These are phyloP conservation scores for Sinohyriopsis cumingii DNA, from an alignment of 2,888 invertebrate species.

Conservation along the genomic window DNA sequence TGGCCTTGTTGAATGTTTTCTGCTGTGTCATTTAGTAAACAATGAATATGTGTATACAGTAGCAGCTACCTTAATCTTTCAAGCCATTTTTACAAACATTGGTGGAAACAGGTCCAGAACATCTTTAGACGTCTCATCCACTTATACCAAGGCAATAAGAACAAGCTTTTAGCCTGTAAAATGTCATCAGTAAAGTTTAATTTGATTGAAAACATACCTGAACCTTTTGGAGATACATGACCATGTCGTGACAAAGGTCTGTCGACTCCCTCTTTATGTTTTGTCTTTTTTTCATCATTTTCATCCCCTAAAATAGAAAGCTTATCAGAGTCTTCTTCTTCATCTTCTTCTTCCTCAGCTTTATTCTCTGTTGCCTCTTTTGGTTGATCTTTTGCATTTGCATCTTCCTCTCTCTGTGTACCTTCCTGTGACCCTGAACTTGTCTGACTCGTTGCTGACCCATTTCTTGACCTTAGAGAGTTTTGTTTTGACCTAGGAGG, in stretches of 20 bases:
- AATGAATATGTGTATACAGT: too few species aligned
- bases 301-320: conserved; percentile 4
- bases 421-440: conserved; percentile 16
- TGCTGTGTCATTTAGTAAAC: too few species aligned
- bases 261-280: conserved; percentile 41
- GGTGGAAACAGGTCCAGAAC: too few species aligned
- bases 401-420: conserved; percentile 14
- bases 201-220: conserved; percentile 7
- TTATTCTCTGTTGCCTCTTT: conserved; percentile 8
- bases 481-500: conserved; percentile 11
- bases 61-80: too few species aligned
- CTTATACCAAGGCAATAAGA: too few species aligned
- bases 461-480: conserved; percentile 14
- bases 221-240: conserved; percentile 18
- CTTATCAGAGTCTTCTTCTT: conserved; percentile 2
- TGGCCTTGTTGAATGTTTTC: too few species aligned
- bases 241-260: conserved; percentile 47
- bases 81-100: too few species aligned
- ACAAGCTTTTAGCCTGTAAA: too few species aligned
- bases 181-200: background rate
- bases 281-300: conserved; percentile 3
- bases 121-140: too few species aligned
- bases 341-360: conserved; percentile 3
- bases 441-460: conserved; percentile 16
- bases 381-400: conserved; percentile 6